These are phyloP conservation scores for Sebastes baramenuke DNA, from an alignment of 2,797 vertebrate species.

Conservation along the genomic window DNA sequence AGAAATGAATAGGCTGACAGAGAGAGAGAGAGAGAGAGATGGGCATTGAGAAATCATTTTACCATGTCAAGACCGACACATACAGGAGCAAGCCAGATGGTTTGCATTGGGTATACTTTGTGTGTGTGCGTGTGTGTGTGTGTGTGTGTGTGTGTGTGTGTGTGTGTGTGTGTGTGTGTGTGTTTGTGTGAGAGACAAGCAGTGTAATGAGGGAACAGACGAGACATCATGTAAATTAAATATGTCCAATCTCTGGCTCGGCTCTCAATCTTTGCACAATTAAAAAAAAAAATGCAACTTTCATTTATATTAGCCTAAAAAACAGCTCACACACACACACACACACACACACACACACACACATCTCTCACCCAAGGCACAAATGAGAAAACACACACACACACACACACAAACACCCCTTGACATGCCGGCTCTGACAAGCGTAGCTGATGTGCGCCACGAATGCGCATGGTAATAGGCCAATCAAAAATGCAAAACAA, in stretches of 20 bases:
- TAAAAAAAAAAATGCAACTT: slow-evolving; percentile 84
- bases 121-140: slow-evolving; percentile 25
- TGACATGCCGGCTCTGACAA: slow-evolving; percentile 91
- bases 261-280: slow-evolving; percentile 89
- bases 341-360: slow-evolving; percentile 27
- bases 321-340: slow-evolving; percentile 1
- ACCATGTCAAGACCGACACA: slow-evolving; percentile 68
- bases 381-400: slow-evolving; percentile 62
- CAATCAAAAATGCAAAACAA: slow-evolving; percentile 99
- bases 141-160: slow-evolving; percentile 27
- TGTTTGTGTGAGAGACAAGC: slow-evolving; percentile 65
- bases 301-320: slow-evolving; percentile 92
- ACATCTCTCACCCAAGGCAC: slow-evolving; percentile 45
- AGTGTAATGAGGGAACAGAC: slow-evolving; percentile 96
- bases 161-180: slow-evolving; percentile 27
- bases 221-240: slow-evolving; percentile 99
- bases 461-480: slow-evolving; percentile 99
- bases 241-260: slow-evolving; percentile 96
- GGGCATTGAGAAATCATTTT: slow-evolving; percentile 72
- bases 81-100: slow-evolving; percentile 71
- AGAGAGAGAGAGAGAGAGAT: slow-evolving; percentile 58
- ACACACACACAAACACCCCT: slow-evolving; percentile 52
- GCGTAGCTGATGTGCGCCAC: slow-evolving; percentile 95
- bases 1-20: slow-evolving; percentile 62
- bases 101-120: slow-evolving; percentile 56